Evolutionary conservation across 1,140 invertebrate species (phyloP).

Genomic region (Eueides isabella): DNA sequence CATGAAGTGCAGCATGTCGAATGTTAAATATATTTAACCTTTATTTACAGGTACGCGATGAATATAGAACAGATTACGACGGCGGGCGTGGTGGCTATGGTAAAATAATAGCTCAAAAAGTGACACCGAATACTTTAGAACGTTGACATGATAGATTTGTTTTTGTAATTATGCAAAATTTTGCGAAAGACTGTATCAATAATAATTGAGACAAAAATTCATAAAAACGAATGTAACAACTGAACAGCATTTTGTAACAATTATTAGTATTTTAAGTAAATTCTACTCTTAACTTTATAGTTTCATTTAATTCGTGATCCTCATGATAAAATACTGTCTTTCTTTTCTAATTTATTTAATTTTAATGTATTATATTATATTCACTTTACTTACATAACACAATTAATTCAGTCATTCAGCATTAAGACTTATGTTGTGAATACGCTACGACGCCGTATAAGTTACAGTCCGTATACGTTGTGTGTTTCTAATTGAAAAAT

Average conservation of each 20-base stretch:
- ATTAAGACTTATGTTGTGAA: too few relatives aligned
- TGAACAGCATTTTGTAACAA: constrained; percentile 24
- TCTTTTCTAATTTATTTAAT: too few relatives aligned
- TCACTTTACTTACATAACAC: too few relatives aligned
- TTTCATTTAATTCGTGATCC: background rate
- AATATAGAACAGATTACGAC: constrained; percentile 99
- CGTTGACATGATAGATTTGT: constrained; percentile 52
- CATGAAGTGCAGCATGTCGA: too few relatives aligned
- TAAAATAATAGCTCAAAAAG: constrained; percentile 95
- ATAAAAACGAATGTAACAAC: constrained; percentile 42
- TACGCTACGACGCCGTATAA: too few relatives aligned
- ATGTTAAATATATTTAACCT: background rate
- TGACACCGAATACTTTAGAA: constrained; percentile 83
- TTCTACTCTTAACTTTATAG: background rate
- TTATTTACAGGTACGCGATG: constrained; percentile 92
- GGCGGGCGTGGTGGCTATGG: constrained; percentile 98
- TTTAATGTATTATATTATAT: too few relatives aligned
- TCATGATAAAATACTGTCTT: too few relatives aligned
- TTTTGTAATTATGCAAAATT: constrained; percentile 5
- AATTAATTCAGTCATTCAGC: too few relatives aligned
- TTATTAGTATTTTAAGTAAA: constrained; percentile 32
- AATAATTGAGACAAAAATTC: constrained; percentile 37
- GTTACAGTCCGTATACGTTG: too few relatives aligned
- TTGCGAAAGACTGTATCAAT: constrained; percentile 56
- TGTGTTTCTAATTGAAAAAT: too few relatives aligned